These are phyloP conservation scores for Phodopus roborovskii DNA, from an alignment of 2,113 vertebrate genomes.

Conservation along the genomic window DNA sequence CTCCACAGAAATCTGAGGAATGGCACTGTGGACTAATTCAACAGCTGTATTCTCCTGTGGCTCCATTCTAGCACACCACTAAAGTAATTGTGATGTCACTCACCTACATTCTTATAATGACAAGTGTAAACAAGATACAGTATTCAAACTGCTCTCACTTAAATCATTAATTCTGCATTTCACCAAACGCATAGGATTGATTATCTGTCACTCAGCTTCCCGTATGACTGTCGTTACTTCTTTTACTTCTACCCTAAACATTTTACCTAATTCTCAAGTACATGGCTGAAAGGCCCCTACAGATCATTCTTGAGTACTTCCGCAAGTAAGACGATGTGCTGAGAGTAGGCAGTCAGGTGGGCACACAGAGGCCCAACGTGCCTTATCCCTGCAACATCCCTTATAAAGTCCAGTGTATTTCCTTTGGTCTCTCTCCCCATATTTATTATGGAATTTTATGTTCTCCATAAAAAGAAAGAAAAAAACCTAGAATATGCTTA, in stretches of 20 bases:
- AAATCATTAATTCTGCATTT: slow-evolving; percentile 54
- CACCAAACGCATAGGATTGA: not conserved
- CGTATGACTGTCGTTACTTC: not conserved
- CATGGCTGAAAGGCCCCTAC: not conserved
- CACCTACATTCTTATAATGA: slow-evolving; percentile 19
- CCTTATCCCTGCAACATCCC: not conserved
- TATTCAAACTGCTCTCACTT: not conserved
- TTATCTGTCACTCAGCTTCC: not conserved
- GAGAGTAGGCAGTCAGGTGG: not conserved
- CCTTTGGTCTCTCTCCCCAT: not conserved
- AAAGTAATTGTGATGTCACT: slow-evolving; percentile 48
- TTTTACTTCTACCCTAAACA: slow-evolving; percentile 14
- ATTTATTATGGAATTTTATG: not conserved
- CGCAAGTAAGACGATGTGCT: not conserved
- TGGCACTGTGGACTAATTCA: not conserved
- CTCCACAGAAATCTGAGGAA: not conserved
- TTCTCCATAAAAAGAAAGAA: not conserved
- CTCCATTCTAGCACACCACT: not conserved
- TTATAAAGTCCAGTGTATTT: not conserved
- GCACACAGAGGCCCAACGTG: not conserved
- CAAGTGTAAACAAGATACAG: not conserved
- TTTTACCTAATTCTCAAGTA: not conserved
- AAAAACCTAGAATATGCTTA: slow-evolving; percentile 27
- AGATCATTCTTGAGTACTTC: not conserved
- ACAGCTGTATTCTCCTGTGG: slow-evolving; percentile 13